A percentile compares a stretch with the other conserved stretches of the same genome.
Conservation (phyloP, 2,888 invertebrate genomes). For the Steromphala cineraria region DNA sequence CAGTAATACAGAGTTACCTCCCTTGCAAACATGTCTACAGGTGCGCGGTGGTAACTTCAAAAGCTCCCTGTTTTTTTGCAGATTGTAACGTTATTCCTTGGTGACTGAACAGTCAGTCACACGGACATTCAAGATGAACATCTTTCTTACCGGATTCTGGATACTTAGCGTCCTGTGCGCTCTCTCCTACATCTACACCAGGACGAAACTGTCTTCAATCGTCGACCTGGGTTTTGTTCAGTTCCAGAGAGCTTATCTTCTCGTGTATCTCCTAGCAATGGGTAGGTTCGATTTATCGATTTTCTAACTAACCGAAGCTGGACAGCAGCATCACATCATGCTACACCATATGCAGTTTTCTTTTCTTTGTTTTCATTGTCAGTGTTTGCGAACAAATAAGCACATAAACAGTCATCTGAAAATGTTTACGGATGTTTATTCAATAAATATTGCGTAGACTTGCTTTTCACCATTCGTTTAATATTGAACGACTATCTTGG, state of each 20-base stretch:
- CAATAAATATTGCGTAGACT: too few species aligned
- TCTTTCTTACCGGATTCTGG: constrained; percentile 68
- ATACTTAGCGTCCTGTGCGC: constrained; percentile 69
- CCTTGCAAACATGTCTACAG: neutral
- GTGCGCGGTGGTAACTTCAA: neutral
- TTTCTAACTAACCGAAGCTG: neutral
- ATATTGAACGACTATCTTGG: too few species aligned
- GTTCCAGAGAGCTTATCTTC: constrained; percentile 76
- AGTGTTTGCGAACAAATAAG: too few species aligned
- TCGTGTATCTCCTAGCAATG: constrained; percentile 77
- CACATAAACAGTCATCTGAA: too few species aligned
- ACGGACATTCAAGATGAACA: constrained; percentile 53
- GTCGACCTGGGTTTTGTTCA: constrained; percentile 72
- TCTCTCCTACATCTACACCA: constrained; percentile 73
- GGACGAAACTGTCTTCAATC: constrained; percentile 63
- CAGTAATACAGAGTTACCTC: neutral
- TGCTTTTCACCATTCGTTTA: too few species aligned
- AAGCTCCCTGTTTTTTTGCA: neutral
- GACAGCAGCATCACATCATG: neutral
- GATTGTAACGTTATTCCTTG: neutral
- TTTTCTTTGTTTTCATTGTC: too few species aligned
- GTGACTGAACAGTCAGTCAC: neutral
- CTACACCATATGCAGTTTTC: too few species aligned
- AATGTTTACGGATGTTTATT: too few species aligned
- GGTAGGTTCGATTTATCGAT: constrained; percentile 63